phyloP scores from a whole-genome alignment of 2,797 vertebrate genomes.

The Acrossocheilus fasciatus region DNA sequence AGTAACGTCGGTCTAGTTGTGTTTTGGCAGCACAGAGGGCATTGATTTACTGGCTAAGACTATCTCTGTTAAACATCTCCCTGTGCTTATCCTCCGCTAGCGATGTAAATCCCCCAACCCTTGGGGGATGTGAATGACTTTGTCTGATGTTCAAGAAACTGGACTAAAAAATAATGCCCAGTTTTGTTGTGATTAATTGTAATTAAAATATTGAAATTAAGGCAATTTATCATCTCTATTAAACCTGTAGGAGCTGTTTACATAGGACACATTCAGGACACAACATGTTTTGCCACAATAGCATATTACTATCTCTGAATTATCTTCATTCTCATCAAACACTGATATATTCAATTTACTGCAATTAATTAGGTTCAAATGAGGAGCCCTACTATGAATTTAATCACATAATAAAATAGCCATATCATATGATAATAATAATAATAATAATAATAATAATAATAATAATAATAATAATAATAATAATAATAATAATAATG shows the following conservation, averaged over 20 bases:
- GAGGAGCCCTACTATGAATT: not conserved
- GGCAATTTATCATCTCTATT: not conserved
- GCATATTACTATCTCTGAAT: not conserved
- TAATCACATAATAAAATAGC: not conserved
- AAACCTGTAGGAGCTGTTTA: not conserved
- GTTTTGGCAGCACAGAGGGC: conserved; percentile 43
- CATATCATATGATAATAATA: not conserved
- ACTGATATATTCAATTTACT: not conserved
- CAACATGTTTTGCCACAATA: not conserved
- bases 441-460: not conserved
- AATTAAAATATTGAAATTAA: not conserved
- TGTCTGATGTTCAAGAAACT: conserved; percentile 3
- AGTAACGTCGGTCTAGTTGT: conserved; percentile 29
- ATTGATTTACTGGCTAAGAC: conserved; percentile 21
- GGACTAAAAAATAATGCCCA: not conserved
- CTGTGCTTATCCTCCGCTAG: conserved; percentile 8
- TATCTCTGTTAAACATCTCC: conserved; percentile 44
- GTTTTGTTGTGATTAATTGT: not conserved
- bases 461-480: not conserved
- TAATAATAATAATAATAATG: not conserved
- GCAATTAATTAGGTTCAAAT: not conserved
- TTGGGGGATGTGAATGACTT: not conserved
- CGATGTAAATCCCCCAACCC: not conserved
- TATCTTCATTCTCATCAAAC: not conserved
- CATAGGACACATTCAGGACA: not conserved